Evolutionary conservation across 2,888 invertebrate genomes (phyloP).

Genomic region (Steromphala cineraria): DNA sequence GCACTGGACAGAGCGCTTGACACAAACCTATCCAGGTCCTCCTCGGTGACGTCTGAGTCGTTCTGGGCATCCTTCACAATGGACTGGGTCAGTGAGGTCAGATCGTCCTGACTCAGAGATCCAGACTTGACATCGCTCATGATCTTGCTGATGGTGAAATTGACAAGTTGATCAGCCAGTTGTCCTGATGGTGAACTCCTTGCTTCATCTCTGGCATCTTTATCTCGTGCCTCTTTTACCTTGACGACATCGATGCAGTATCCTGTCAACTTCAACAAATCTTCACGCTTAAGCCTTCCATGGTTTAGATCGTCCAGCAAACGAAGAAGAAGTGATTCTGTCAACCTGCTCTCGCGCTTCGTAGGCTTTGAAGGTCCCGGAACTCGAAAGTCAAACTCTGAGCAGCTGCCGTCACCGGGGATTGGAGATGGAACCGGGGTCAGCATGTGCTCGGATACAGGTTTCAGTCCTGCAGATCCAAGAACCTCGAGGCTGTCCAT

Average conservation of each 20-base stretch:
- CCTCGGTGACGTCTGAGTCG: neutral
- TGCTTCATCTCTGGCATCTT: neutral
- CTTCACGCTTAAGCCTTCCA: conserved; percentile 41
- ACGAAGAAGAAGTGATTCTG: conserved; percentile 47
- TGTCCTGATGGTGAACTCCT: conserved; percentile 22
- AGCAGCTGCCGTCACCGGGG: conserved; percentile 35
- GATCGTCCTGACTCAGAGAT: conserved; percentile 40
- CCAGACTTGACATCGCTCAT: conserved; percentile 46
- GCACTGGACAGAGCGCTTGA: neutral
- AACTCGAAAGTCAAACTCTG: conserved; percentile 28
- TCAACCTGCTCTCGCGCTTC: conserved; percentile 30
- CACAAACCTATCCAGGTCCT: neutral
- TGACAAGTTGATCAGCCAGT: conserved; percentile 50
- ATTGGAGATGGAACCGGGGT: conserved; percentile 52
- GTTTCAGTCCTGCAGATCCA: conserved; percentile 7
- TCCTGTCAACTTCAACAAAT: conserved; percentile 45
- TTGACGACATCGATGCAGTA: conserved; percentile 47
- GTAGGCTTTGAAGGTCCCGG: conserved; percentile 25
- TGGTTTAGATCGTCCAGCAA: conserved; percentile 51
- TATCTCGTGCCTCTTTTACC: conserved; percentile 22
- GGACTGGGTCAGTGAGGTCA: conserved; percentile 47
- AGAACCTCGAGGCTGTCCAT: neutral
- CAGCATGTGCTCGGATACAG: conserved; percentile 49
- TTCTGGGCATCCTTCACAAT: conserved; percentile 32
- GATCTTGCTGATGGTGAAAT: conserved; percentile 50